These are phyloP conservation scores for Diplodus puntazzo DNA, from an alignment of 2,797 vertebrate species.

Conservation along the genomic window DNA sequence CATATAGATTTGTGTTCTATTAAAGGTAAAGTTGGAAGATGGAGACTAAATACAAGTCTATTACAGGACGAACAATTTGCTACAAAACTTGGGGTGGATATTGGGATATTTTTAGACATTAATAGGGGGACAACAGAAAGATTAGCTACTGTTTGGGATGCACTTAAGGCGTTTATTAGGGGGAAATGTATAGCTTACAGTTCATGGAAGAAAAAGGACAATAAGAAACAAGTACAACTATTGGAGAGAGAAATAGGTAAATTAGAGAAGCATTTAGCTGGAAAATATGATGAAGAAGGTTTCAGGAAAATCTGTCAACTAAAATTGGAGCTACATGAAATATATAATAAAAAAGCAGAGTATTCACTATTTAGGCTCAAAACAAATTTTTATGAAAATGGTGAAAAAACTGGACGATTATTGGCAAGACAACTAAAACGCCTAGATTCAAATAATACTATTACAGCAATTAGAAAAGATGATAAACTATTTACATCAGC, in stretches of 20 bases:
- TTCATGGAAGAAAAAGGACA: not conserved
- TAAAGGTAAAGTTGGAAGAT: too few relatives aligned
- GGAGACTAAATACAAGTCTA: too few relatives aligned
- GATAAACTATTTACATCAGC: not conserved
- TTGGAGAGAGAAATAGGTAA: not conserved
- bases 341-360: not conserved
- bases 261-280: not conserved
- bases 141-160: not conserved
- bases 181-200: not conserved
- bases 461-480: not conserved
- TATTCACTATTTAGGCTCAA: not conserved
- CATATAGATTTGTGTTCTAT: too few relatives aligned
- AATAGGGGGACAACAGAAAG: too few relatives aligned
- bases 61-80: too few relatives aligned
- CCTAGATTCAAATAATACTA: not conserved
- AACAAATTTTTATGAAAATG: not conserved
- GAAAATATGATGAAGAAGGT: not conserved
- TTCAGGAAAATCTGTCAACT: not conserved
- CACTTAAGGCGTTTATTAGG: not conserved
- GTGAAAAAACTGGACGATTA: not conserved
- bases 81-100: too few relatives aligned
- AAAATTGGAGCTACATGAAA: not conserved
- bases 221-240: not conserved
- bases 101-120: too few relatives aligned
- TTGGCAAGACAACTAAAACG: not conserved